Evolutionary conservation across 2,113 vertebrate genomes (phyloP).

Genomic region (Nothobranchius kuhntae): DNA sequence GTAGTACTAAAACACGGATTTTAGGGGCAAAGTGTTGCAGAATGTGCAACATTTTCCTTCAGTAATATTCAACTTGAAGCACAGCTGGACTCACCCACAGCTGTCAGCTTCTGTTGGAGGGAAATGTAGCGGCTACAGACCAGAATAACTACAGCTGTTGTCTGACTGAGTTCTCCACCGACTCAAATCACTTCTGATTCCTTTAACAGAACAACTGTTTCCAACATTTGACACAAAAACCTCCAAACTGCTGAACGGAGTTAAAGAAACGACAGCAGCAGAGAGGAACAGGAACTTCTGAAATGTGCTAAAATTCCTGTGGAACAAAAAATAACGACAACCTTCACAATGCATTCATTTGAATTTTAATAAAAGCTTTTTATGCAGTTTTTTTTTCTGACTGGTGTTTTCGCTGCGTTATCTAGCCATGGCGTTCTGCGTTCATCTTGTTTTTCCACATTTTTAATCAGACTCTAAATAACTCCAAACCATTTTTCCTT

Average conservation of each 20-base stretch:
- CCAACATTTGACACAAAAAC: constrained; percentile 1
- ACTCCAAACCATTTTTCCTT: constrained; percentile 1
- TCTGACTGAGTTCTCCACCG: background rate
- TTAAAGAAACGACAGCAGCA: background rate
- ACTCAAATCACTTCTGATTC: constrained; percentile 10
- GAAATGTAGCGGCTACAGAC: constrained; percentile 6
- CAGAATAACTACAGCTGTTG: constrained; percentile 8
- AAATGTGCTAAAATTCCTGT: too few species aligned
- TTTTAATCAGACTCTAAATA: constrained; percentile 39
- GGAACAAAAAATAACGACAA: too few species aligned
- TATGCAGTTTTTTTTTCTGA: background rate
- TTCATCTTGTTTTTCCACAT: constrained; percentile 20
- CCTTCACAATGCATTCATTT: too few species aligned
- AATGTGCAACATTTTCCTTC: background rate
- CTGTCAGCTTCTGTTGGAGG: constrained; percentile 30
- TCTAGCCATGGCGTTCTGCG: background rate
- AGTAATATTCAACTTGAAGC: constrained; percentile 4
- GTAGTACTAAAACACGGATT: background rate
- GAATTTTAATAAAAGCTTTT: background rate
- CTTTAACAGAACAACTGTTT: background rate
- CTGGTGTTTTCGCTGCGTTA: background rate
- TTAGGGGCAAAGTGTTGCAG: too few species aligned
- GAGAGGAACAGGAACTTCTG: background rate
- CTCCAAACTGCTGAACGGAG: too few species aligned
- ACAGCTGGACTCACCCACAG: constrained; percentile 27